Evolutionary conservation across 2,797 vertebrate species (phyloP).

Genomic region (Meda fulgida): DNA sequence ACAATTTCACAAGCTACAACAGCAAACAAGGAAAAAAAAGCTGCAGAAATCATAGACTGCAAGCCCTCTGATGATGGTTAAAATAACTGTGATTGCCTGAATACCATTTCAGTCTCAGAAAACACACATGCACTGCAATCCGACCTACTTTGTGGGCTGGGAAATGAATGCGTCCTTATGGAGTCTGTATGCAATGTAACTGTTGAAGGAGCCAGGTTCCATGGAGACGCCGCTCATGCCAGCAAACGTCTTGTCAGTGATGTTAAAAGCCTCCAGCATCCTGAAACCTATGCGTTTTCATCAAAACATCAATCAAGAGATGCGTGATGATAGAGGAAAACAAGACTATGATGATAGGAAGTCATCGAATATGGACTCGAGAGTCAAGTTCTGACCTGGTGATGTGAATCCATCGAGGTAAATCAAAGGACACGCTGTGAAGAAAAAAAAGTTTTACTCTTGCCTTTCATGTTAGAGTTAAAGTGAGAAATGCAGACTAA

Average conservation of each 20-base stretch:
- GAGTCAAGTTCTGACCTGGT: conserved; percentile 84
- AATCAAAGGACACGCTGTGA: conserved; percentile 96
- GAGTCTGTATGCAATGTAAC: conserved; percentile 89
- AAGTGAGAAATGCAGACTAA: not conserved
- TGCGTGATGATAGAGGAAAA: not conserved
- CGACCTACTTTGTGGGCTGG: conserved; percentile 91
- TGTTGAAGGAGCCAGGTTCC: conserved; percentile 95
- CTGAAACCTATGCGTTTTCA: conserved; percentile 84
- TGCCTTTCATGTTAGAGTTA: not conserved
- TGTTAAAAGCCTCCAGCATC: conserved; percentile 97
- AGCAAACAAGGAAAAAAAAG: conserved; percentile 61
- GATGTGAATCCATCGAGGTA: conserved; percentile 97
- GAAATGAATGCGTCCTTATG: conserved; percentile 93
- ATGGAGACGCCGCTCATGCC: conserved; percentile 92
- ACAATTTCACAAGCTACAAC: conserved; percentile 56
- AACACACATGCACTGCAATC: conserved; percentile 25
- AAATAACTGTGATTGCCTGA: conserved; percentile 64
- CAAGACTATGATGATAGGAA: not conserved
- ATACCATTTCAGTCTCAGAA: conserved; percentile 53
- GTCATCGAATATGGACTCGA: not conserved
- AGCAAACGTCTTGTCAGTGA: conserved; percentile 92
- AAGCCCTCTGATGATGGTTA: conserved; percentile 63
- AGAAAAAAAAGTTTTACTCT: conserved; percentile 35
- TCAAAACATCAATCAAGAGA: conserved; percentile 12
- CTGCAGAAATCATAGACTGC: conserved; percentile 51